These are phyloP conservation scores for Oncorhynchus gorbuscha DNA, from an alignment of 2,113 vertebrate species.

Conservation along the genomic window DNA sequence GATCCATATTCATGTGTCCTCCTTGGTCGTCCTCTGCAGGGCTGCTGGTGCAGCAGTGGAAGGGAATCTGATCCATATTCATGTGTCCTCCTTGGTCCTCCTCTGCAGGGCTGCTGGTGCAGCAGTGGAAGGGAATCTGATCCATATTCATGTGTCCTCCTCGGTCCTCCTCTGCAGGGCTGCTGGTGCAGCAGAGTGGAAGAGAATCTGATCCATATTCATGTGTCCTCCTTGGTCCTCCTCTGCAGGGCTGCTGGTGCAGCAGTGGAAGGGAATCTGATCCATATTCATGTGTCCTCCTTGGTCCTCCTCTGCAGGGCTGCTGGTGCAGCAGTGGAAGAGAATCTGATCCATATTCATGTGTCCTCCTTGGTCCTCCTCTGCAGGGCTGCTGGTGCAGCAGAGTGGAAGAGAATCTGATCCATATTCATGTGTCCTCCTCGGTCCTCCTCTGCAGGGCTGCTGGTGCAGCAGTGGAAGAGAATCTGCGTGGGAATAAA, in stretches of 20 bases:
- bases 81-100: too few species aligned
- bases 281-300: too few species aligned
- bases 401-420: slow-evolving; percentile 11
- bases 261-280: neutral
- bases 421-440: too few species aligned
- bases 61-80: slow-evolving; percentile 13
- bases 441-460: too few species aligned
- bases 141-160: neutral
- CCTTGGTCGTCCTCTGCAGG: too few species aligned
- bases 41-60: slow-evolving; percentile 2
- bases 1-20: too few species aligned
- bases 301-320: too few species aligned
- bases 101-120: neutral
- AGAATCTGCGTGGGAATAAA: slow-evolving; percentile 21
- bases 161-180: neutral
- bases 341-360: slow-evolving; percentile 11
- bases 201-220: slow-evolving; percentile 14
- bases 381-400: neutral
- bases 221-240: too few species aligned
- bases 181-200: slow-evolving; percentile 5
- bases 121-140: neutral
- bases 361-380: too few species aligned
- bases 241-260: neutral
- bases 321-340: slow-evolving; percentile 5
- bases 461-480: slow-evolving; percentile 5